Evolutionary conservation across 2,888 invertebrate genomes (phyloP), one percentile per base, ranked within the genome.

Genomic region (Trachelus iudaicus): DNA sequence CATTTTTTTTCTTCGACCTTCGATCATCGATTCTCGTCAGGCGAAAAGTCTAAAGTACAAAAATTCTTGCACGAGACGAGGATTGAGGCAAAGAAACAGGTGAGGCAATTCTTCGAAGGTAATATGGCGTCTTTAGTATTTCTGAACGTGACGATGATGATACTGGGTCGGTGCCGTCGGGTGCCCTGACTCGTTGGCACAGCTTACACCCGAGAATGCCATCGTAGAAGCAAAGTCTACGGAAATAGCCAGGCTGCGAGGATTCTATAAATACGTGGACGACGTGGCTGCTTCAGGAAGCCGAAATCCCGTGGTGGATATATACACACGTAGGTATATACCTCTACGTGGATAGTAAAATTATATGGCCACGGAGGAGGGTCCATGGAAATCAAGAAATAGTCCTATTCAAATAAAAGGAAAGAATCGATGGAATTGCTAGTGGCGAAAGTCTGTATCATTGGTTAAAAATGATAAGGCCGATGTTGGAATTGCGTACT

Each of bases 181-280:
- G 33, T 78, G 76, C 73, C 71, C 37, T 37, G 75, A 75, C 69
- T 77, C 15, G 56, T 56, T 56, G 56, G 56, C 56, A 56, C 56
- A 56, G 56, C 56, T 23, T 56, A 56, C 23, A 71, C 71, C 31
- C 34, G n/a, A 76, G 35, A 78, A 78, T 78, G 78, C 78, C 78
- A 78, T 78, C 78, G 75, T 78, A 73, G 78, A 71, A 71, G 71
- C 78, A 69, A 80, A 75, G 89, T 88, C 86, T 87, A 90, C 90
- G 89, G 87, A 91, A 91, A 91, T 91, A 91, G 91, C 89, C 85
- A 87, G 85, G 84, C 86, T 87, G 87, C 83, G 83, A 86, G 56
- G 86, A 85, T 84, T 90, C 90, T 90, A 91, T 89, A 89, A 91
- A 91, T 91, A 91, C 81, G 81, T 81, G 81, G 80, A 81, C 82